Evolutionary conservation across 2,888 invertebrate species (phyloP).

Genomic region (Lasioglossum malachurum): DNA sequence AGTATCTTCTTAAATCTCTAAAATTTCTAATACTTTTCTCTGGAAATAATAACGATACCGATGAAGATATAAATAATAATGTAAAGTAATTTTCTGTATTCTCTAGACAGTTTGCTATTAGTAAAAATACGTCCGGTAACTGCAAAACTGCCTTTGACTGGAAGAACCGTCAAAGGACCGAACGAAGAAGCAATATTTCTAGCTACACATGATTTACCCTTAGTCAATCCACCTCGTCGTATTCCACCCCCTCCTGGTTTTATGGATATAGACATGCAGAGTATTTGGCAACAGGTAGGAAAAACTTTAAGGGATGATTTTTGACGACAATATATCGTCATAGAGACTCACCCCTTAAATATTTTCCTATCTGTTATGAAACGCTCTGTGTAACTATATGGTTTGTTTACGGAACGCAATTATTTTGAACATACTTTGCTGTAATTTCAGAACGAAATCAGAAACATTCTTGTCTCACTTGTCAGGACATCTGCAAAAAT

Average conservation of each 20-base stretch:
- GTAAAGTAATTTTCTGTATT: constrained; percentile 33
- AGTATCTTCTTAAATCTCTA: neutral
- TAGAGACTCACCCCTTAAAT: neutral
- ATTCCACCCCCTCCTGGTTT: constrained; percentile 85
- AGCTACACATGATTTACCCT: constrained; percentile 84
- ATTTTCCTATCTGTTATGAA: neutral
- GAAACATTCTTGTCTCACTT: constrained; percentile 89
- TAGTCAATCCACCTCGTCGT: constrained; percentile 79
- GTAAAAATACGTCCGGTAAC: constrained; percentile 71
- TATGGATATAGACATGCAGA: constrained; percentile 84
- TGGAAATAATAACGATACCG: neutral
- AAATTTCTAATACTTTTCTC: neutral
- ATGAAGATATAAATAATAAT: neutral
- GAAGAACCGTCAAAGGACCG: constrained; percentile 85
- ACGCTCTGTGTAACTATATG: neutral
- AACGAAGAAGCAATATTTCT: constrained; percentile 84
- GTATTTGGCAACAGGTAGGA: neutral
- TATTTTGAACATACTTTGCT: constrained; percentile 38
- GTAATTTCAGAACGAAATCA: constrained; percentile 89
- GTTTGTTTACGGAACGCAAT: neutral
- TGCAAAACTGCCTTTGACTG: constrained; percentile 73
- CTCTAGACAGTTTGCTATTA: constrained; percentile 80
- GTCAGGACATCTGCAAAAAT: constrained; percentile 87
- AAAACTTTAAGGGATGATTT: neutral
- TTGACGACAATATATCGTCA: neutral